Conservation (phyloP, 2,113 vertebrate species). For the Colinus virginianus region DNA sequence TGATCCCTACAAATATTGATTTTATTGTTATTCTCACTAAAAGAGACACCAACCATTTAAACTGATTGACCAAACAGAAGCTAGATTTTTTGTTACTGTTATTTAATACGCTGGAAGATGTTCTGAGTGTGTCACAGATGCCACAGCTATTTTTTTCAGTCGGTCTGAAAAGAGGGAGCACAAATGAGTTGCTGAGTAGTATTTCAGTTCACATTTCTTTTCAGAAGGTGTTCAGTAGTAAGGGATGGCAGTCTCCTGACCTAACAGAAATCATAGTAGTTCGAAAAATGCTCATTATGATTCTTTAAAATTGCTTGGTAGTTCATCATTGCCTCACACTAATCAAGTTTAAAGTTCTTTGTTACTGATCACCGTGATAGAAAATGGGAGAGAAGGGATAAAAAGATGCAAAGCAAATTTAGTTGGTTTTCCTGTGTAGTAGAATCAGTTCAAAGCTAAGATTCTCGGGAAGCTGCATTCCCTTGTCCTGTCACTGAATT, state of each 20-base stretch:
- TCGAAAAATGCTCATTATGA: background rate
- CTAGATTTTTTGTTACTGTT: background rate
- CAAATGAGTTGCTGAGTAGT: background rate
- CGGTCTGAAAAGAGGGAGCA: background rate
- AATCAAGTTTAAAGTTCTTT: background rate
- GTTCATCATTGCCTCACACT: background rate
- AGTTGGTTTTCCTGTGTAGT: background rate
- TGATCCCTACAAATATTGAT: background rate
- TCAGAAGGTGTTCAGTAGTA: background rate
- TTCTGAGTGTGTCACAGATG: background rate
- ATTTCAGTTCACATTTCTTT: background rate
- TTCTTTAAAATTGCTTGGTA: background rate
- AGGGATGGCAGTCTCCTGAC: fast-evolving
- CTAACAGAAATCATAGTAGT: background rate
- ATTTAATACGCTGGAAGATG: background rate
- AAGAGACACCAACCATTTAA: background rate
- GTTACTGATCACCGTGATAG: background rate
- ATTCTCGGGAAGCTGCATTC: background rate
- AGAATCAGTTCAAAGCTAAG: background rate
- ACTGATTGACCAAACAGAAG: background rate
- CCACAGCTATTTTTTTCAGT: background rate
- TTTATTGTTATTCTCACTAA: slow-evolving; percentile 2
- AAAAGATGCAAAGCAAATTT: background rate
- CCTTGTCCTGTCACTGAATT: fast-evolving
- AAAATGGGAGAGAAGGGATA: background rate